These are phyloP conservation scores for Hirtodrosophila trivittata DNA, from an alignment of 2,888 invertebrate genomes.

Conservation along the genomic window DNA sequence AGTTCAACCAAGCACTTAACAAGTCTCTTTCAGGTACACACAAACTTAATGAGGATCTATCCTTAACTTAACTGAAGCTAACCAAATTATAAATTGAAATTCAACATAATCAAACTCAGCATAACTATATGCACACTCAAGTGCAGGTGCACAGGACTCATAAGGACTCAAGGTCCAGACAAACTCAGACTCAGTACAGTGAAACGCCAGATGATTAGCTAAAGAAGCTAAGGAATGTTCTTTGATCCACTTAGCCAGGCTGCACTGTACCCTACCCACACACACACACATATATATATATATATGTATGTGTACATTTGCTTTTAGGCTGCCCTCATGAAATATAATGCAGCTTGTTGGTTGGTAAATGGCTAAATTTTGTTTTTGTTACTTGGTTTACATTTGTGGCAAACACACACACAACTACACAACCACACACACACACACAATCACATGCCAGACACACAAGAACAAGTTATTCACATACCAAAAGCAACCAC, in stretches of 20 bases:
- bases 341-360: slow-evolving; percentile 33
- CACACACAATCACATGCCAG: slow-evolving; percentile 4
- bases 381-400: slow-evolving; percentile 26
- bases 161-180: background rate
- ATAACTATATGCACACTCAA: slow-evolving; percentile 34
- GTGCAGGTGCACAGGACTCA: background rate
- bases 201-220: too few relatives aligned
- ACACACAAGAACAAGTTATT: background rate
- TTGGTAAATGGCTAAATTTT: slow-evolving; percentile 39
- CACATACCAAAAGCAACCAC: slow-evolving; percentile 32
- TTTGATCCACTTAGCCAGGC: slow-evolving; percentile 25
- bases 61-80: background rate
- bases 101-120: slow-evolving; percentile 62
- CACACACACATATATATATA: too few relatives aligned
- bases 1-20: slow-evolving; percentile 55
- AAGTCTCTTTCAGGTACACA: slow-evolving; percentile 12
- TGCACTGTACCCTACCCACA: slow-evolving; percentile 28
- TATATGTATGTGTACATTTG: background rate
- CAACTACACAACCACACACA: slow-evolving; percentile 3
- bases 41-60: background rate
- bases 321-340: slow-evolving; percentile 6
- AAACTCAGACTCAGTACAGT: slow-evolving; percentile 1
- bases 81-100: slow-evolving; percentile 29
- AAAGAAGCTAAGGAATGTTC: background rate
- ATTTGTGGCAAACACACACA: slow-evolving; percentile 29